Base-by-base conservation (phyloP, 1,140 invertebrate species). In the Magallana gigas region DNA sequence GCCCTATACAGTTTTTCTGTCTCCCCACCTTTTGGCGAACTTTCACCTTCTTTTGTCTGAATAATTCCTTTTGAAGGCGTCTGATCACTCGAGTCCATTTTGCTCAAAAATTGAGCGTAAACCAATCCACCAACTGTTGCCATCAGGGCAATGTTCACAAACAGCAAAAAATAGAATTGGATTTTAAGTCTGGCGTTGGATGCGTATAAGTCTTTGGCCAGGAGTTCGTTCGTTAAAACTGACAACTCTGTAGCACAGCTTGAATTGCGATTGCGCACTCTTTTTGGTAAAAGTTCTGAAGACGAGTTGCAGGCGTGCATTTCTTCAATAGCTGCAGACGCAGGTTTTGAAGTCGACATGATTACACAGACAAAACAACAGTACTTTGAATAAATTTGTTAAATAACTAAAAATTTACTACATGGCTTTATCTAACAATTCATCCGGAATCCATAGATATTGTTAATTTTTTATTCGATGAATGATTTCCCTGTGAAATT, bases 151-250 rank as follows among this genome's bases (percentile, higher is more conserved):
- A 76, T 36, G 36, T 76, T 76, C 68, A 23, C 1, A 76, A 76
- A 18, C 68, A 76, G 14, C 18, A 76, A 29, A 1, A 76, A 0
- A 36, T 23, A 76, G 36, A 76, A 76, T 9, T 76, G 29, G 8
- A 76, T 76, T 29, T 29, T 76, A 36, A 76, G 11, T 76, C 36
- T 76, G 7, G 36, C 36, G 29, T 76, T 76, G 18, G 68, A 76
- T 76, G 11, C 36, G 23, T 76, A 76, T 76, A 76, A 76, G 14
- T 76, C 68, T 29, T 76, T 76, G 12, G 68, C 68, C 23, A 76
- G 68, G 23, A 76, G 12, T 29, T 76, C 68, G 11, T 76, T 76
- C 23, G 23, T 18, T 12, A 76, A 8, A 29, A 76, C 4, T 2
- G 68, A 76, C 18, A 12, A 18, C 8, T 76, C 68, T 1, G 68